A percentile compares a stretch with the other conserved stretches of the same genome.
Conservation (phyloP, 2,797 vertebrate species). For the Hippopotamyrus pictus region DNA sequence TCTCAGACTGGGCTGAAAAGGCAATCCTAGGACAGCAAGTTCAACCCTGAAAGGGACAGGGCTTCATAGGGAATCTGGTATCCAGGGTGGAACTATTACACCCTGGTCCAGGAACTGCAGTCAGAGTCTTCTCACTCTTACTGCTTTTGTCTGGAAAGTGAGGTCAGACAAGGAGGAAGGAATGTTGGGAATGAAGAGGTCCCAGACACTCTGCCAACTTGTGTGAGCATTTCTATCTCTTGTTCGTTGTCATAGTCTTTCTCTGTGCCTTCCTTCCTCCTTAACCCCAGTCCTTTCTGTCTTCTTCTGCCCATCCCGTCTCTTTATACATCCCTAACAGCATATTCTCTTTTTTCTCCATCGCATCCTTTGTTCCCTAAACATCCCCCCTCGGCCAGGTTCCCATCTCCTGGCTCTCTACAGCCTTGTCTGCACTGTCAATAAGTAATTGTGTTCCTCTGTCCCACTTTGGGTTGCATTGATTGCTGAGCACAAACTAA, state of each 20-base stretch:
- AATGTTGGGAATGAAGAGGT: not conserved
- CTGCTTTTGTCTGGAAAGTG: not conserved
- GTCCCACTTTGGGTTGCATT: conserved; percentile 60
- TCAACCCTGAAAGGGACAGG: conserved; percentile 28
- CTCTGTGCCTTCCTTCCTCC: conserved; percentile 27
- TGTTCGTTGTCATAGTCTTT: conserved; percentile 39
- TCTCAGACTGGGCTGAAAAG: not conserved
- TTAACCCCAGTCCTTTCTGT: conserved; percentile 34
- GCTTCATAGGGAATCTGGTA: conserved; percentile 43
- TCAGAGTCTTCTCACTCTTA: not conserved
- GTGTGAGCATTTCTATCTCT: not conserved
- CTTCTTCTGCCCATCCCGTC: not conserved
- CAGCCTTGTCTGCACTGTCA: conserved; percentile 66
- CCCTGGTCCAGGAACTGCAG: not conserved
- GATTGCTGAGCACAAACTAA: conserved; percentile 62
- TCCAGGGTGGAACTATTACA: conserved; percentile 31
- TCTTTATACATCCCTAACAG: not conserved
- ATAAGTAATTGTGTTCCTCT: conserved; percentile 67
- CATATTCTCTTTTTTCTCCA: not conserved
- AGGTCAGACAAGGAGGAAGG: not conserved
- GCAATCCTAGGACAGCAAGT: not conserved
- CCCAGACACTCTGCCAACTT: not conserved
- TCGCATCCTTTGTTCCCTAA: not conserved
- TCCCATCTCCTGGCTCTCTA: conserved; percentile 32
- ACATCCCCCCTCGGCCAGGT: conserved; percentile 24